Evolutionary conservation across 2,113 vertebrate species (phyloP), one percentile per base, ranked within the genome.

Genomic region (Saguinus midas): DNA sequence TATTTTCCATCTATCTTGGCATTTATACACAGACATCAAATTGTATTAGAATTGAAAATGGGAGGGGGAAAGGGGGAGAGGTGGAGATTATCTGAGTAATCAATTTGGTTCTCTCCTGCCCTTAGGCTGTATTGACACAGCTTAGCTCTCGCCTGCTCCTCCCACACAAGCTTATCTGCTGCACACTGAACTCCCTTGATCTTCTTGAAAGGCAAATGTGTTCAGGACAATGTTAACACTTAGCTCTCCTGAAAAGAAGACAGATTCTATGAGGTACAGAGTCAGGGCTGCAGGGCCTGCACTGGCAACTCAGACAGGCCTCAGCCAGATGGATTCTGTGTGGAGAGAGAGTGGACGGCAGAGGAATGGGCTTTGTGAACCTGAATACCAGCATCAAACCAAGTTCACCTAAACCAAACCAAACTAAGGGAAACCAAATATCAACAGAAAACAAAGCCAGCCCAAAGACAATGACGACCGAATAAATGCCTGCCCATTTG

Each of bases 151-250:
- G 32, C 52, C 96, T 17, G 70, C 76, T 68, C 55, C 93, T 73
- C 12, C 2, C 97, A 95, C 96, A 89, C 14, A 73, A 95, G 86
- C 72, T 98, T 98, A 98, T 97, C 95, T 96, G 72, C 94, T 84
- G 27, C n/a, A 78, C 76, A 73, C 35, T 72, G 57, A 97, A 97
- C 83, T 72, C 82, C 64, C 96, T 98, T 97, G 96, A 97, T 98
- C 96, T 98, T 97, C 92, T 97, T 97, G 82, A 96, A 98, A 97
- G 84, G 97, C 93, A 97, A 98, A 93, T 97, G 95, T 58, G 27
- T 95, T 97, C 81, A 58, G 94, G 96, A 90, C 50, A 97, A 72
- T 37, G 95, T 97, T 95, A 97, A 98, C 93, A 73, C 89, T 97
- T 95, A 91, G 55, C 75, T 82, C 87, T 81, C 94, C 81, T 70